Evolutionary conservation across 2,888 invertebrate genomes (phyloP), one percentile per base, ranked within the genome.

Genomic region (Stenotaenia linearis): DNA sequence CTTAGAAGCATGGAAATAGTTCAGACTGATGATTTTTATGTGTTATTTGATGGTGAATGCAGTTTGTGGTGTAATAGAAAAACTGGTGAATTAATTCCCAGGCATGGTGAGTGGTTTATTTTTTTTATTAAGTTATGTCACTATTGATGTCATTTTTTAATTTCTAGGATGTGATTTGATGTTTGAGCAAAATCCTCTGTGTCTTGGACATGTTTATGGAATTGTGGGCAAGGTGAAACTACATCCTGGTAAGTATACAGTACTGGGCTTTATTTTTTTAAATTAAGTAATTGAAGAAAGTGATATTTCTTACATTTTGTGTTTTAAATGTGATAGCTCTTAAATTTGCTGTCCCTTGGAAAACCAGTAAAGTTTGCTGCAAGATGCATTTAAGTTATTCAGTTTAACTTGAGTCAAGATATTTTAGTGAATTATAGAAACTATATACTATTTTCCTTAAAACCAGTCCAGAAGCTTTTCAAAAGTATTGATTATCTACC

Each of bases 61-160:
- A 95, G 94, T 85, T 89, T 97, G 81, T 97, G 96, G 96, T 96
- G 95, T 91, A 92, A 94, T 88, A 90, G 96, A 84, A 88, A 89
- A 84, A 92, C 93, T 80, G 96, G 95, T 79, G 91, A 92, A 85
- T 92, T 96, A 85, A 90, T 91, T 82, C 92, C 95, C 30, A 93
- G 93, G 89, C 91, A 92, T 88, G 93, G 95, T 94, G 89, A 1
- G 5, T 40, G 9, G 15, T 12, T 15, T 12, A 12, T 40, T 40
- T 40, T 12, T 12, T 12, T 12, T 40, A 7, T 40, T 12, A 12
- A 40, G n/a, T n/a, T n/a, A n/a, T n/a, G n/a, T n/a, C n/a, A n/a
- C n/a, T n/a, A n/a, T n/a, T n/a, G n/a, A n/a, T n/a, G n/a, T n/a
- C n/a, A n/a, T n/a, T n/a, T n/a, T n/a, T n/a, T n/a, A 80, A 80